Evolutionary conservation across 2,888 invertebrate species (phyloP), one percentile per base, ranked within the genome.

Genomic region (Tetramorium bicarinatum): DNA sequence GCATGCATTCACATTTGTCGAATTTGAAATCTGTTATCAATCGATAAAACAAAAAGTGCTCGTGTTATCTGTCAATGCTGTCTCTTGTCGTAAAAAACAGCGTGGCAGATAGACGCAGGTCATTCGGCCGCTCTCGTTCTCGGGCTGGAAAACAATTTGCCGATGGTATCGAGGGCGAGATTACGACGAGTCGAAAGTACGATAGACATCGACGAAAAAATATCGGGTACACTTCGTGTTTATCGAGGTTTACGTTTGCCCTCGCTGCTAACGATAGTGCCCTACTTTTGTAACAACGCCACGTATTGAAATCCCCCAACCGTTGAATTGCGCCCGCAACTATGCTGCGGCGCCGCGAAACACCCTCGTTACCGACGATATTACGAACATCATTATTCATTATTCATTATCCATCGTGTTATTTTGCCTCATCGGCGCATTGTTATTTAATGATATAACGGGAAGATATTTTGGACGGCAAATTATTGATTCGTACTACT

Each of bases 181-280:
- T 87, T 85, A 84, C 87, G 61, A 77, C 64, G 75, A 59, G 44
- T 66, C 69, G 64, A 75, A 76, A 75, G 79, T 64, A 29, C 85
- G 87, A 87, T 87, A 72, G 72, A 62, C 62, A 59, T 67, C 66
- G 29, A 34, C 72, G n/a, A 49, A 52, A 77, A 84, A 87, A 84
- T 85, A 87, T 25, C 18, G 75, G 11, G 7, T 25, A 52, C 66
- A 67, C 41, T 59, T 38, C 34, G 69, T 29, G 77, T 85, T 87
- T 87, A 82, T 82, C 77, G 85, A 79, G 74, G 87, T 85, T 77
- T 80, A 71, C 54, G 85, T 71, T 82, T 67, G 77, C 54, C 29
- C 77, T 61, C 72, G 62, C 81, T 41, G 29, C 59, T 52, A 67
- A 59, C 72, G 67, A 69, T 18, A 72, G 41, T 61, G 74, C n/a